A percentile compares a stretch with the other conserved stretches of the same genome.
Conservation (phyloP, 2,888 invertebrate genomes). For the Caenorhabditis japonica region DNA sequence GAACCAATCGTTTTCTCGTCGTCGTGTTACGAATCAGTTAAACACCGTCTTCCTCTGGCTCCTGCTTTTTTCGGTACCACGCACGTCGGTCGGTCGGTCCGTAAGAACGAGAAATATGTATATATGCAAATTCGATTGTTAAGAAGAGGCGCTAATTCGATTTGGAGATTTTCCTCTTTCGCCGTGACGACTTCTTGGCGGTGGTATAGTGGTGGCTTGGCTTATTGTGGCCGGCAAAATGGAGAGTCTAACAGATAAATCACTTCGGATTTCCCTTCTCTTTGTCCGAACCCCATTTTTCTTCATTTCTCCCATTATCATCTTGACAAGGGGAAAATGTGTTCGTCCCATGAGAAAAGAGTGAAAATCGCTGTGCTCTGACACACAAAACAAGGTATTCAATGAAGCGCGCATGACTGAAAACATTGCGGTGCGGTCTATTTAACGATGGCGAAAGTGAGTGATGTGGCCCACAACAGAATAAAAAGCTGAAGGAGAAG, state of each 20-base stretch:
- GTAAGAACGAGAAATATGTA: slow-evolving; percentile 19
- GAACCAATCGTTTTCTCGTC: neutral
- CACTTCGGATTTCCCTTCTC: slow-evolving; percentile 17
- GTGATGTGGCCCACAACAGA: slow-evolving; percentile 31
- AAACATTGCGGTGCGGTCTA: slow-evolving; percentile 38
- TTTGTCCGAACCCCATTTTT: too few relatives aligned
- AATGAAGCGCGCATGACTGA: slow-evolving; percentile 20
- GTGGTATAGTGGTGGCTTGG: neutral
- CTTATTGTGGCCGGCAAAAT: too few relatives aligned
- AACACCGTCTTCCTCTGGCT: too few relatives aligned
- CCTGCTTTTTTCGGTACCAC: neutral
- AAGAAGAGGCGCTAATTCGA: slow-evolving; percentile 35
- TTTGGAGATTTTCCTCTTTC: too few relatives aligned
- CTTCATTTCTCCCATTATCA: neutral
- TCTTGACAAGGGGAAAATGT: neutral
- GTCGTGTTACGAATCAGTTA: too few relatives aligned
- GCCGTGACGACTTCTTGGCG: neutral
- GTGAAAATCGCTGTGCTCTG: neutral
- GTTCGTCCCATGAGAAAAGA: too few relatives aligned
- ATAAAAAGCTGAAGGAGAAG: slow-evolving; percentile 7
- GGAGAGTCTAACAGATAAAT: slow-evolving; percentile 12
- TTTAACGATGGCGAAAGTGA: slow-evolving; percentile 39
- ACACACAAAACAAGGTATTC: slow-evolving; percentile 20
- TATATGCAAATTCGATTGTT: slow-evolving; percentile 46
- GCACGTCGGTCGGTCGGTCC: neutral